Percentiles rank a stretch among this genome's conserved stretches.
phyloP scores from a whole-genome alignment of 2,888 invertebrate genomes.

The Trissolcus japonicus region DNA sequence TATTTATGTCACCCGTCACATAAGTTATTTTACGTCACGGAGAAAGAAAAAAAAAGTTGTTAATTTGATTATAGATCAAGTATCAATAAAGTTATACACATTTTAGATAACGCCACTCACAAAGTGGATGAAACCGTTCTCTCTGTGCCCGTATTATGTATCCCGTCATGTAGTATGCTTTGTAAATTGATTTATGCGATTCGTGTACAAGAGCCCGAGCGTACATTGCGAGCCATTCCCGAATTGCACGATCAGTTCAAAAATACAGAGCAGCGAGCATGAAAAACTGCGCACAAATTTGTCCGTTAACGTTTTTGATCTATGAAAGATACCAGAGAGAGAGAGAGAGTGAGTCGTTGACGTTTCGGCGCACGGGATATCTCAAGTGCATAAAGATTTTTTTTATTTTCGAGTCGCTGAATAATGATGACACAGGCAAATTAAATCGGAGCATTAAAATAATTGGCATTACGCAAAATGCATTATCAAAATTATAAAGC shows the following conservation, averaged over 20 bases:
- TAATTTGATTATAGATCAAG: conserved; percentile 15
- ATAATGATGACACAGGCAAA: too few species aligned
- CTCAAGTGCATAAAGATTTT: too few species aligned
- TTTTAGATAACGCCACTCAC: conserved; percentile 27
- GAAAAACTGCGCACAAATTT: conserved; percentile 13
- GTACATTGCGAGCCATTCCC: conserved; percentile 29
- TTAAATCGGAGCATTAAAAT: too few species aligned
- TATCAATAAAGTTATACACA: background rate
- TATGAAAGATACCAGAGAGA: too few species aligned
- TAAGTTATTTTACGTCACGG: too few species aligned
- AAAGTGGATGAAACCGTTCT: conserved; percentile 39
- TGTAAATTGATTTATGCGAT: conserved; percentile 41
- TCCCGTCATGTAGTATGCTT: conserved; percentile 40
- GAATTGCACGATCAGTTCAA: conserved; percentile 1
- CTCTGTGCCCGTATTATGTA: conserved; percentile 22
- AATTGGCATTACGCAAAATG: too few species aligned
- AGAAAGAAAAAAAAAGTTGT: conserved; percentile 1
- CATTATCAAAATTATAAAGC: too few species aligned
- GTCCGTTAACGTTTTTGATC: too few species aligned
- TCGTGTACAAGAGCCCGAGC: conserved; percentile 33
- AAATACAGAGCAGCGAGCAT: conserved; percentile 19
- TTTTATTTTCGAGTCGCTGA: too few species aligned
- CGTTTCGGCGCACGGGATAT: too few species aligned
- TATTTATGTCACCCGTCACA: too few species aligned
- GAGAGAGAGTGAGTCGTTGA: too few species aligned